These are phyloP conservation scores for Hetaerina titia DNA, from an alignment of 2,888 invertebrate genomes.

Conservation along the genomic window DNA sequence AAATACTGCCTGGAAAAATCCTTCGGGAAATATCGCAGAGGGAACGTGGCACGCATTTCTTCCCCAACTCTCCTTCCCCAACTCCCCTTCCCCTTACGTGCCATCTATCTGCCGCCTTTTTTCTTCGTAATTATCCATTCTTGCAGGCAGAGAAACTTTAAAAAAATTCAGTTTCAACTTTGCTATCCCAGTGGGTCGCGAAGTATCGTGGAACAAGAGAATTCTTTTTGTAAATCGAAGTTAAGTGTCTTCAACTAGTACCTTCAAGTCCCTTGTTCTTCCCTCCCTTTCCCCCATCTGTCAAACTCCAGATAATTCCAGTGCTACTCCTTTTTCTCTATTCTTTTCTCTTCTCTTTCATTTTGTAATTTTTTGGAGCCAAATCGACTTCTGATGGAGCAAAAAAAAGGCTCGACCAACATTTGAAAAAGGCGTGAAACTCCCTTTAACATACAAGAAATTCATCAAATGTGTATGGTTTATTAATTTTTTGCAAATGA, in stretches of 20 bases:
- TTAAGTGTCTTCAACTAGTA: background rate
- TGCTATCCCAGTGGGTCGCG: background rate
- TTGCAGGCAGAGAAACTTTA: background rate
- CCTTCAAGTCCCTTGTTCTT: background rate
- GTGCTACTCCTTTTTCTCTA: background rate
- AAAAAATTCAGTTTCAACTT: background rate
- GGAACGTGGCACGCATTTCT: background rate
- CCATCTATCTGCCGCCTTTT: background rate
- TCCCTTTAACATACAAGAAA: too few relatives aligned
- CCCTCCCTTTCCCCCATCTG: background rate
- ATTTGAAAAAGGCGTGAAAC: too few relatives aligned
- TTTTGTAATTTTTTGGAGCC: too few relatives aligned
- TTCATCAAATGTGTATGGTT: too few relatives aligned
- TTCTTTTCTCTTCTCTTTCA: background rate
- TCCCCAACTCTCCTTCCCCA: background rate
- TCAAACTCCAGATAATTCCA: background rate
- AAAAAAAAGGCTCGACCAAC: too few relatives aligned
- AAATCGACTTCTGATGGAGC: too few relatives aligned
- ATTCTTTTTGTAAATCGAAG: background rate
- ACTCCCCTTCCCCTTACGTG: background rate
- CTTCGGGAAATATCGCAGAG: slow-evolving; percentile 6
- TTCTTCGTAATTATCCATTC: background rate
- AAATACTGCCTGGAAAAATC: slow-evolving; percentile 26
- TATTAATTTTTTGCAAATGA: too few relatives aligned
- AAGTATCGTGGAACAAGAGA: background rate